Evolutionary conservation across 1,140 invertebrate species (phyloP).

Genomic region (Drosophila parabipectinata): DNA sequence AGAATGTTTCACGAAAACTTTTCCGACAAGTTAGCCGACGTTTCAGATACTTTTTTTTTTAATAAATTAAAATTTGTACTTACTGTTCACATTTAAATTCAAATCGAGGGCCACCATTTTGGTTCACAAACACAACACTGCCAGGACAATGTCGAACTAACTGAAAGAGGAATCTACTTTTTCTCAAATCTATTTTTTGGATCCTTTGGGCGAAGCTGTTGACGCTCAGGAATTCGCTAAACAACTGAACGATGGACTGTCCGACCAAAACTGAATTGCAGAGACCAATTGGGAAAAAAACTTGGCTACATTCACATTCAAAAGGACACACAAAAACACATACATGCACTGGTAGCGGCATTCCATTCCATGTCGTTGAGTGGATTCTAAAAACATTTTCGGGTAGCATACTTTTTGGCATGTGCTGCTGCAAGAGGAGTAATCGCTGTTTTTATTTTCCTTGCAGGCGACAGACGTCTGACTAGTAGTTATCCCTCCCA

Average conservation of each 20-base stretch:
- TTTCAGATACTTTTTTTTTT: too few species aligned
- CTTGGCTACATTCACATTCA: constrained; percentile 7
- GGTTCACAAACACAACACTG: constrained; percentile 9
- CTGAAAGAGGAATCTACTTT: neutral
- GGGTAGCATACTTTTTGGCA: constrained; percentile 5
- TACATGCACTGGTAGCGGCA: neutral
- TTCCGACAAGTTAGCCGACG: too few species aligned
- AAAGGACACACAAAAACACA: neutral
- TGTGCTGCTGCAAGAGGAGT: neutral
- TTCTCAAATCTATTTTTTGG: neutral
- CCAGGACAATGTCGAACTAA: constrained; percentile 17
- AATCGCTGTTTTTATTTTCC: constrained; percentile 1
- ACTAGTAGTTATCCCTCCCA: neutral
- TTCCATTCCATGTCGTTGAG: neutral
- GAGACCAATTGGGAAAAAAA: constrained; percentile 24
- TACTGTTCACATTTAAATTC: constrained; percentile 36
- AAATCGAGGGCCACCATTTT: constrained; percentile 66
- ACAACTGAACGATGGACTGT: constrained; percentile 49
- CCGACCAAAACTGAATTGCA: constrained; percentile 37
- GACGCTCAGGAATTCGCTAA: constrained; percentile 57
- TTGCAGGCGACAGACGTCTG: constrained; percentile 5
- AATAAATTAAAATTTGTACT: constrained; percentile 28
- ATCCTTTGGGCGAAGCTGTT: constrained; percentile 33
- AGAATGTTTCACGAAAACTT: constrained; percentile 6
- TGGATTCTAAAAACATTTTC: constrained; percentile 1